Evolutionary conservation across 1,140 invertebrate genomes (phyloP).

Genomic region (Sycophaga agraensis): DNA sequence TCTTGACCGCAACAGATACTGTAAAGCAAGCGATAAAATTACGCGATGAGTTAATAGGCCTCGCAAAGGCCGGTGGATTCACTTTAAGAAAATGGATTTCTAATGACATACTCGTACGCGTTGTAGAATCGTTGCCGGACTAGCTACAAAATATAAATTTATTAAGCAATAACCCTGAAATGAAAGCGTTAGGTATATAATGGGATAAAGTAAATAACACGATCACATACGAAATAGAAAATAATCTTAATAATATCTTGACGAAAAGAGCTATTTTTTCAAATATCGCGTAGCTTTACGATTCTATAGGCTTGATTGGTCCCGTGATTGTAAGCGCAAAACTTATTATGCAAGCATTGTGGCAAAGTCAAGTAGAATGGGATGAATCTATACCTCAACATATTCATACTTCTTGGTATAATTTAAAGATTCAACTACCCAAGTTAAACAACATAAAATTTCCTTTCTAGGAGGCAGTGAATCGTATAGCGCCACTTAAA

Average conservation of each 20-base stretch:
- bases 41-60: neutral
- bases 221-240: neutral
- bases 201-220: neutral
- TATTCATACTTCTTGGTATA: neutral
- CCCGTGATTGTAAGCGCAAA: neutral
- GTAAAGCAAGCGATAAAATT: neutral
- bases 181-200: neutral
- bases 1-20: neutral
- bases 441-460: neutral
- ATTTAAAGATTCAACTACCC: neutral
- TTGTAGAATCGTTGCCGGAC: neutral
- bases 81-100: slow-evolving; percentile 3
- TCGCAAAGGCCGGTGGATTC: slow-evolving; percentile 8
- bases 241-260: neutral
- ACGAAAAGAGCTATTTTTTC: slow-evolving; percentile 4
- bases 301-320: slow-evolving; percentile 2
- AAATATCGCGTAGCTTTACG: neutral
- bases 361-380: neutral
- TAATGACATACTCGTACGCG: neutral
- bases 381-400: neutral
- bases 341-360: slow-evolving; percentile 2
- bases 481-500: slow-evolving; percentile 11
- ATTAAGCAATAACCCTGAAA: neutral
- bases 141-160: neutral
- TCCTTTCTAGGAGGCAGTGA: slow-evolving; percentile 5